Base-by-base conservation (phyloP, 1,140 invertebrate genomes). In the Megathymus violae region DNA sequence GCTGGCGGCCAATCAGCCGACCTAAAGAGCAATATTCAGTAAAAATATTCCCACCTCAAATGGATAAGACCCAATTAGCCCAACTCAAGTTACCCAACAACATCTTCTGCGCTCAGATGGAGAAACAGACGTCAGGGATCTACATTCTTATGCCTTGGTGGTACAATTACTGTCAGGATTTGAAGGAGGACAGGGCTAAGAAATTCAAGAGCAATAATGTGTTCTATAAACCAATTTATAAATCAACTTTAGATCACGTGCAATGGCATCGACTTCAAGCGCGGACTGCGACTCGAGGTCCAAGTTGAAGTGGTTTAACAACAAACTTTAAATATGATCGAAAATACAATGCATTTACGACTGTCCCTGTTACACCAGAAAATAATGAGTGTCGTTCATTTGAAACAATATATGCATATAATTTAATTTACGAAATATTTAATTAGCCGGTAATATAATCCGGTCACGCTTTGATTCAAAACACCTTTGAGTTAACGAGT, bases 131-230 rank as follows among this genome's bases (percentile, higher is more conserved):
- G 4, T 44, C 61, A 6, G 56, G 56, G 0, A 58, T 62, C 0
- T 76, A 69, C 15, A 17, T 74, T 4, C 61, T 78, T 4, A 40
- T 80, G 6, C 82, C 80, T 0, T 85, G 78, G 80, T 83, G 80
- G 82, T 75, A 77, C 25, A 38, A 76, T 0, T 71, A 78, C 48
- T 85, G 82, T 17, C 69, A 74, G 43, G 46, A 60, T 0, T 43
- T 75, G 15, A 62, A 61, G 15, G 68, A 73, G 15, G 60, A 62
- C 14, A 43, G 46, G 7, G 54, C 25, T 2, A 70, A 41, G 36
- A 48, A 47, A 4, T 34, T 17, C 1, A 61, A 65, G 7, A 52
- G 14, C 4, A n/a, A 14, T 0, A 34, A 34, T 16, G 10, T 41
- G 7, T 59, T 19, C 11, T 62, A 56, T 15, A 41, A 51, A 22